A percentile compares a stretch with the other conserved stretches of the same genome.
Evolutionary conservation across 1,140 invertebrate species (phyloP).

Genomic region (Semibalanus balanoides): DNA sequence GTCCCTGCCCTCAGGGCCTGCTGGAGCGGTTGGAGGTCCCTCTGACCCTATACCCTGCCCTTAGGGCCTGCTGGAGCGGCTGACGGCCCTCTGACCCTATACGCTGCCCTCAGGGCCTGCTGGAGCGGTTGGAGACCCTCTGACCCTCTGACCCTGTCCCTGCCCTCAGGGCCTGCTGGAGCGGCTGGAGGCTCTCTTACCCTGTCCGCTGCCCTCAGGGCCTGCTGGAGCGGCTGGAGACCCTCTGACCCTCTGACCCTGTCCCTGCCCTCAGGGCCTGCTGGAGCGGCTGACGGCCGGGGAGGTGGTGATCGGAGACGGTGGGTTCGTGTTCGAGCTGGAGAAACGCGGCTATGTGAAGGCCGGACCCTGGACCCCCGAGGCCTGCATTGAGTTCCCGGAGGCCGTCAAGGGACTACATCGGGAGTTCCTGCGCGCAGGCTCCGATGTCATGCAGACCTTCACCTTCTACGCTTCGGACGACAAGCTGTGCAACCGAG

Average conservation of each 20-base stretch:
- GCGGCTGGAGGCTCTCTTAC: conserved; percentile 29
- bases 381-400: conserved; percentile 29
- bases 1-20: too few relatives aligned
- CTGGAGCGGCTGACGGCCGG: conserved; percentile 30
- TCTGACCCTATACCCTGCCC: too few relatives aligned
- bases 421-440: conserved; percentile 31
- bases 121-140: too few relatives aligned
- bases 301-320: conserved; percentile 30
- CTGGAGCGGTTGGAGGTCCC: too few relatives aligned
- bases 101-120: too few relatives aligned
- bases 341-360: conserved; percentile 35
- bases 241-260: too few relatives aligned
- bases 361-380: conserved; percentile 34
- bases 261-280: conserved; percentile 22
- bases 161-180: conserved; percentile 30
- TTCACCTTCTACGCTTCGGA: conserved; percentile 34
- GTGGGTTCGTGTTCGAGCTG: conserved; percentile 33
- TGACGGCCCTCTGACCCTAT: too few relatives aligned
- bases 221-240: conserved; percentile 30
- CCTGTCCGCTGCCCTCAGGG: too few relatives aligned
- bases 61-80: too few relatives aligned
- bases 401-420: conserved; percentile 30
- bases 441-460: conserved; percentile 33
- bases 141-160: too few relatives aligned
- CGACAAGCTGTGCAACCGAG: conserved; percentile 31